Percentiles rank a stretch among this genome's conserved stretches.
Conservation (phyloP, 2,888 invertebrate genomes). For the Thereva nobilitata region DNA sequence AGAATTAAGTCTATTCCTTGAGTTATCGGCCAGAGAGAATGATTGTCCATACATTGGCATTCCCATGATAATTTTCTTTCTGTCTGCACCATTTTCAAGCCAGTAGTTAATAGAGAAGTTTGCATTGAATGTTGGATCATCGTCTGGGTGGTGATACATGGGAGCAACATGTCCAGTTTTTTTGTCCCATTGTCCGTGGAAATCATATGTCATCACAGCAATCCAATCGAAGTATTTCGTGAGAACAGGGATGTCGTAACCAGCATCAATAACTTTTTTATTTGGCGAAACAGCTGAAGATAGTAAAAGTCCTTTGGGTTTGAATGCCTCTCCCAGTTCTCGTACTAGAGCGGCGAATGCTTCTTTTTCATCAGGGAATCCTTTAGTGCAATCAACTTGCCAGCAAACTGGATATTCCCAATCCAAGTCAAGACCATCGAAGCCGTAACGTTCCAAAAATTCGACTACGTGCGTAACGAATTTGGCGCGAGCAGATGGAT, state of each 20-base stretch:
- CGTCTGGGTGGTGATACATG: constrained; percentile 77
- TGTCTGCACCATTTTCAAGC: constrained; percentile 78
- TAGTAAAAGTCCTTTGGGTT: constrained; percentile 71
- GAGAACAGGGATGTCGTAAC: constrained; percentile 79
- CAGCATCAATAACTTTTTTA: constrained; percentile 79
- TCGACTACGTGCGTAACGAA: constrained; percentile 77
- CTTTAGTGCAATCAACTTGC: constrained; percentile 85
- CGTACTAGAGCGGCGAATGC: constrained; percentile 75
- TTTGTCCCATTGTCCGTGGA: constrained; percentile 91
- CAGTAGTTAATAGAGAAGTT: constrained; percentile 88
- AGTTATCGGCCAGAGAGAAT: constrained; percentile 74
- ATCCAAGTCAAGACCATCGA: constrained; percentile 90
- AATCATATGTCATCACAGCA: constrained; percentile 89
- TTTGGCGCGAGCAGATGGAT: constrained; percentile 68
- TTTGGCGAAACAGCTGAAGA: constrained; percentile 87
- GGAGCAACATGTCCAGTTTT: constrained; percentile 89
- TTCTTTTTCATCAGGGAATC: constrained; percentile 78
- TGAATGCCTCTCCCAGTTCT: constrained; percentile 74
- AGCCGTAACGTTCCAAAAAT: constrained; percentile 78
- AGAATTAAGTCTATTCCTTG: constrained; percentile 70
- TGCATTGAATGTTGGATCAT: constrained; percentile 77
- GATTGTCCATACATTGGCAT: constrained; percentile 90
- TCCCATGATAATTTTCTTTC: constrained; percentile 80
- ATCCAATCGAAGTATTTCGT: constrained; percentile 85
- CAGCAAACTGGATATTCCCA: constrained; percentile 95